phyloP scores from a whole-genome alignment of 2,888 invertebrate species.

The Conomelus anceps region DNA sequence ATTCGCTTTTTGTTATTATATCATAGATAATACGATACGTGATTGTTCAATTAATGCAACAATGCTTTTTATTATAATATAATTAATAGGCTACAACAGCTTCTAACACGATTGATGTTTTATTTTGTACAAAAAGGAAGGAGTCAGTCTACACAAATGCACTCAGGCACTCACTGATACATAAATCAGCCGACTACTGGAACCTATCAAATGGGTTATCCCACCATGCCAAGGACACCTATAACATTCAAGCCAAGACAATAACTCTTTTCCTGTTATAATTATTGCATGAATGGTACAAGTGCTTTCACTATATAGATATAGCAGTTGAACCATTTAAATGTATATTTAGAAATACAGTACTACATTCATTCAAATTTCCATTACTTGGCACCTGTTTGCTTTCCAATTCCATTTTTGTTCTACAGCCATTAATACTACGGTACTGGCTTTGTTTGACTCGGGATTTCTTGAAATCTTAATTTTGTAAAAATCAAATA shows the following conservation, averaged over 20 bases:
- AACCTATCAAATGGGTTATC: background rate
- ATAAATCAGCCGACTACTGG: background rate
- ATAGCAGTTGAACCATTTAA: too few relatives aligned
- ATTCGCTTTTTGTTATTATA: background rate
- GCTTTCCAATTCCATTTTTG: too few relatives aligned
- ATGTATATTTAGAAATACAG: too few relatives aligned
- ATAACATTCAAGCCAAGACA: background rate
- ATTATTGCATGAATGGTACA: background rate
- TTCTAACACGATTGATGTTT: background rate
- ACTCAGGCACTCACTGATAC: background rate
- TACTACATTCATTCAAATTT: too few relatives aligned
- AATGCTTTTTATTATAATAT: background rate
- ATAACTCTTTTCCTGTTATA: background rate
- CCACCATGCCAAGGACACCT: background rate
- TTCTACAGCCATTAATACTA: too few relatives aligned
- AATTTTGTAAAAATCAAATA: too few relatives aligned
- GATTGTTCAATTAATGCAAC: background rate
- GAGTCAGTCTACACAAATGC: background rate
- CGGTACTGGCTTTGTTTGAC: too few relatives aligned
- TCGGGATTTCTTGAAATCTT: too few relatives aligned
- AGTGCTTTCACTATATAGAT: too few relatives aligned
- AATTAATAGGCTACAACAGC: too few relatives aligned
- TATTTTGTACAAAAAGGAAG: background rate
- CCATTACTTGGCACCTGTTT: too few relatives aligned
- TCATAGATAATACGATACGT: background rate